Evolutionary conservation across 2,797 vertebrate genomes (phyloP).

Genomic region (Phoxinus dragarum): DNA sequence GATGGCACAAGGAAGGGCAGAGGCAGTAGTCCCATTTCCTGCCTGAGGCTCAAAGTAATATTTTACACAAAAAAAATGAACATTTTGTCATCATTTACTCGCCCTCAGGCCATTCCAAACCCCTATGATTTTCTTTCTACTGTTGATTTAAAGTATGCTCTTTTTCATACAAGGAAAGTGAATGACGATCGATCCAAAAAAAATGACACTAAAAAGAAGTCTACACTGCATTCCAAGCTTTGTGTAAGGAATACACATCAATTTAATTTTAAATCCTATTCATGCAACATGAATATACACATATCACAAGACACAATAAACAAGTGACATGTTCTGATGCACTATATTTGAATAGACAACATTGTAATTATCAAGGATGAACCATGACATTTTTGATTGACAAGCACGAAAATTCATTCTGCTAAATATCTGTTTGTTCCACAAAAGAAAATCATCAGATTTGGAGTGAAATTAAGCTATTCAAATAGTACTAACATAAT

Average conservation of each 20-base stretch:
- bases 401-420: background rate
- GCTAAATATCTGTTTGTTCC: background rate
- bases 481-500: background rate
- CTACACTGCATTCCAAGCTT: background rate
- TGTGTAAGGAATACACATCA: background rate
- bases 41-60: slow-evolving; percentile 54
- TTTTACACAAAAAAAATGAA: slow-evolving; percentile 4
- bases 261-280: background rate
- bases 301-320: background rate
- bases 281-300: background rate
- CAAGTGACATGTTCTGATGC: background rate
- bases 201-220: background rate
- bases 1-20: slow-evolving; percentile 34
- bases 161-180: background rate
- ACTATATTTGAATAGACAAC: background rate
- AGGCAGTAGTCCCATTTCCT: slow-evolving; percentile 44
- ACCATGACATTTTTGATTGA: background rate
- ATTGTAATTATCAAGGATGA: background rate
- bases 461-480: background rate
- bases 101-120: background rate
- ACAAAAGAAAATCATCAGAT: background rate
- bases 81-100: background rate
- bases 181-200: background rate
- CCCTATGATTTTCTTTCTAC: background rate
- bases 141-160: background rate